A percentile compares a stretch with the other conserved stretches of the same genome.
phyloP scores from a whole-genome alignment of 35 echinoderm and acorn worm species.

The Apostichopus japonicus region DNA sequence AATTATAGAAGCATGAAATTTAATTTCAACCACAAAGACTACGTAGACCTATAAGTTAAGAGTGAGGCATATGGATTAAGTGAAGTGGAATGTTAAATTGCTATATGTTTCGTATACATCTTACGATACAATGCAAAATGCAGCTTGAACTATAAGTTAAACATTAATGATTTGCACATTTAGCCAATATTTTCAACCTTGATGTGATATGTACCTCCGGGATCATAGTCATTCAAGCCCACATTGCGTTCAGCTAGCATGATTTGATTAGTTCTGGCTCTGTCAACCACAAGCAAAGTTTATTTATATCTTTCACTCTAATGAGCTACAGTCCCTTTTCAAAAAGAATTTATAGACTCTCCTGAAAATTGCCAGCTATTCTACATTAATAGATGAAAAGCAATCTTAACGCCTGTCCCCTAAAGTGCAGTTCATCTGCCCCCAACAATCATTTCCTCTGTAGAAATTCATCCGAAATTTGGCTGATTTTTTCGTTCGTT shows the following conservation, averaged over 20 bases:
- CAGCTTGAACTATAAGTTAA: too few species aligned
- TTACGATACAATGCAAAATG: too few species aligned
- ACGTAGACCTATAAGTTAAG: too few species aligned
- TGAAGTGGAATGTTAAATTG: too few species aligned
- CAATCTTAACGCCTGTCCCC: slow-evolving; percentile 47
- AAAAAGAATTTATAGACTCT: neutral
- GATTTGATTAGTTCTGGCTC: neutral
- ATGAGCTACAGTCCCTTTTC: slow-evolving; percentile 11
- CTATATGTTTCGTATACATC: too few species aligned
- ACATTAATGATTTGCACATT: neutral
- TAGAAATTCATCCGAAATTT: slow-evolving; percentile 35
- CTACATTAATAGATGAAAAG: slow-evolving; percentile 29
- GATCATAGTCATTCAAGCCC: neutral
- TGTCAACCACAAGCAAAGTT: slow-evolving; percentile 17
- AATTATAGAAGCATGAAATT: too few species aligned
- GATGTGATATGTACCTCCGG: neutral
- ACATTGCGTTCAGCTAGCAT: neutral
- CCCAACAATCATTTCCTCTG: slow-evolving; percentile 46
- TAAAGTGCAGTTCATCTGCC: slow-evolving; percentile 55
- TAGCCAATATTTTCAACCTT: neutral
- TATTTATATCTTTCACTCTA: slow-evolving; percentile 36
- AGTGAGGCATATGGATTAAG: too few species aligned
- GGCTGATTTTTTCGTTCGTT: slow-evolving; percentile 1
- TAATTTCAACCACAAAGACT: too few species aligned
- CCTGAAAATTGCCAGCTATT: slow-evolving; percentile 34